phyloP scores from a whole-genome alignment of 2,797 vertebrate species.

The Apodemus agrarius region DNA sequence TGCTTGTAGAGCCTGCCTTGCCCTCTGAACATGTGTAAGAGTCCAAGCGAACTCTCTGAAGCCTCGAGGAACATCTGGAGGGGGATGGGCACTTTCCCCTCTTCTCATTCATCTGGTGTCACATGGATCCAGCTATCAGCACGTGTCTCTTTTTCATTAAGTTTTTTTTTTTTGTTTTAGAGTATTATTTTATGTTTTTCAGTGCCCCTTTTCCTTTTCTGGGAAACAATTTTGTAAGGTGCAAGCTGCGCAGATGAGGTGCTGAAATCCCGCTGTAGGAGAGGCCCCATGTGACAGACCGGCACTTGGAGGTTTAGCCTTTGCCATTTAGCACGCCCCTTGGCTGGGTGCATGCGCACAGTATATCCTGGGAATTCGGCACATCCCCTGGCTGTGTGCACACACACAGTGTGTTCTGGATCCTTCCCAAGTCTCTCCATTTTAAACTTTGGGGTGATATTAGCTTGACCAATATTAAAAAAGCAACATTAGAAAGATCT shows the following conservation, averaged over 20 bases:
- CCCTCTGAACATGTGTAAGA: accelerated
- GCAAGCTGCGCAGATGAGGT: conserved; percentile 40
- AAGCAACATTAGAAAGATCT: conserved; percentile 48
- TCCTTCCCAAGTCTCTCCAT: conserved; percentile 72
- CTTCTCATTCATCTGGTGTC: neutral
- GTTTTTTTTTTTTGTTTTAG: neutral
- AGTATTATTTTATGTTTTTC: conserved; percentile 39
- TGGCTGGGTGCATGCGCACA: neutral
- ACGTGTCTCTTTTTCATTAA: neutral
- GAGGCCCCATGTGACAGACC: neutral
- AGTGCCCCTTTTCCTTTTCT: conserved; percentile 7
- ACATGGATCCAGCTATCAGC: neutral
- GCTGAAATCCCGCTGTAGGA: conserved; percentile 29
- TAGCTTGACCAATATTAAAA: conserved; percentile 65
- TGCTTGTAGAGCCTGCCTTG: neutral
- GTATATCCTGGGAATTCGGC: conserved; percentile 19
- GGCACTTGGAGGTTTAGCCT: neutral
- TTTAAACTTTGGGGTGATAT: conserved; percentile 80
- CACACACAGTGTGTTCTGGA: conserved; percentile 10
- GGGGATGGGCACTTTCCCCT: neutral
- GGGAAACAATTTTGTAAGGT: conserved; percentile 68
- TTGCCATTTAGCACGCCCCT: conserved; percentile 16
- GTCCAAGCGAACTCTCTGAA: neutral
- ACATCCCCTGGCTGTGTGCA: neutral
- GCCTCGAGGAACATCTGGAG: neutral